phyloP scores from a whole-genome alignment of 2,888 invertebrate genomes.

The Lysandra bellargus region DNA sequence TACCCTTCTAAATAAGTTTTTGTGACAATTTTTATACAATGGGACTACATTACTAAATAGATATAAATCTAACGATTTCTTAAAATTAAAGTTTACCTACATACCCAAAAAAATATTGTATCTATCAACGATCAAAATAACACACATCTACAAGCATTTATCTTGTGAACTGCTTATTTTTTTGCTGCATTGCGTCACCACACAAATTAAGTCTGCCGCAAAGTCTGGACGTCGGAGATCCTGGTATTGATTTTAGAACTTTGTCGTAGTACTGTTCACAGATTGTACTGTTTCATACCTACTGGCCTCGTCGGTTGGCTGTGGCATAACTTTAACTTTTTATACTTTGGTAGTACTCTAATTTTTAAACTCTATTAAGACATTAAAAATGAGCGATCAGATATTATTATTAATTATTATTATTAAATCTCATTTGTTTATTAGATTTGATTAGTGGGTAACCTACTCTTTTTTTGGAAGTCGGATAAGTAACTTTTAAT shows the following conservation, averaged over 20 bases:
- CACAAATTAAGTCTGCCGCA: slow-evolving; percentile 39
- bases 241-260: slow-evolving; percentile 52
- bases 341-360: not conserved
- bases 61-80: too few species aligned
- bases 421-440: too few species aligned
- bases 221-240: slow-evolving; percentile 43
- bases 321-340: not conserved
- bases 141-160: not conserved
- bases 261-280: slow-evolving; percentile 30
- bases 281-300: not conserved
- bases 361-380: too few species aligned
- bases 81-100: too few species aligned
- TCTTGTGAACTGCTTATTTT: not conserved
- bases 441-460: too few species aligned
- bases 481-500: too few species aligned
- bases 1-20: not conserved
- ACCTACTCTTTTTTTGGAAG: too few species aligned
- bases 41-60: too few species aligned
- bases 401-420: too few species aligned
- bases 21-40: too few species aligned
- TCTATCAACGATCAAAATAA: not conserved
- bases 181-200: slow-evolving; percentile 53
- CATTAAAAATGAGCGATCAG: too few species aligned
- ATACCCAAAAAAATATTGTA: too few species aligned
- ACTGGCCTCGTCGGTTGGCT: not conserved